phyloP scores from a whole-genome alignment of 2,888 invertebrate genomes.

The Apamea anceps region DNA sequence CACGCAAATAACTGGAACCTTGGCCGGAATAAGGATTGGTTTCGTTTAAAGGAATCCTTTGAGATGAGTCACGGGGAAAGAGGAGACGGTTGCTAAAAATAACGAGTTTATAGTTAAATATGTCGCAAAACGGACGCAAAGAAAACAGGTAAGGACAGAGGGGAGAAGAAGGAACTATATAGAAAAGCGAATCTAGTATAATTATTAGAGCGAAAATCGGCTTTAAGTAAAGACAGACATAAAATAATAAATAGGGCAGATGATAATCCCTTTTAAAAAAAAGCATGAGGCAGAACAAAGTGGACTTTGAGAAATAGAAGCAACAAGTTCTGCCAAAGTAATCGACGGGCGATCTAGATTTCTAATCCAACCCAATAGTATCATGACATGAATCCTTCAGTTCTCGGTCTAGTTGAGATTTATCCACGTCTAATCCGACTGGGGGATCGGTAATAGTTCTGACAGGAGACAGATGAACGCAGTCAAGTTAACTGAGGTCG shows the following conservation, averaged over 20 bases:
- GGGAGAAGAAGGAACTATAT: not conserved
- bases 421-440: slow-evolving; percentile 7
- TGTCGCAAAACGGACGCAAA: not conserved
- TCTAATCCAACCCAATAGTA: not conserved
- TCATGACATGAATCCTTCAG: slow-evolving; percentile 15
- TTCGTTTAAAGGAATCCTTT: slow-evolving; percentile 15
- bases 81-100: not conserved
- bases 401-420: not conserved
- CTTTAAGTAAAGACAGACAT: not conserved
- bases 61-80: slow-evolving; percentile 1
- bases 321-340: not conserved
- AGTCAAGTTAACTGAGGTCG: slow-evolving; percentile 43
- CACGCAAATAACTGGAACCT: slow-evolving; percentile 48
- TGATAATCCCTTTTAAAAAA: not conserved
- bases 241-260: not conserved
- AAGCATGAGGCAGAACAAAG: not conserved
- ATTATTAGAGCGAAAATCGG: not conserved
- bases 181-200: not conserved
- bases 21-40: slow-evolving; percentile 49
- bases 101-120: not conserved
- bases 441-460: slow-evolving; percentile 6
- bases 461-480: slow-evolving; percentile 32
- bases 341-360: not conserved
- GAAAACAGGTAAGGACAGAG: not conserved
- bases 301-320: not conserved